Evolutionary conservation across 2,888 invertebrate genomes (phyloP).

Genomic region (Adelognathus sp.): DNA sequence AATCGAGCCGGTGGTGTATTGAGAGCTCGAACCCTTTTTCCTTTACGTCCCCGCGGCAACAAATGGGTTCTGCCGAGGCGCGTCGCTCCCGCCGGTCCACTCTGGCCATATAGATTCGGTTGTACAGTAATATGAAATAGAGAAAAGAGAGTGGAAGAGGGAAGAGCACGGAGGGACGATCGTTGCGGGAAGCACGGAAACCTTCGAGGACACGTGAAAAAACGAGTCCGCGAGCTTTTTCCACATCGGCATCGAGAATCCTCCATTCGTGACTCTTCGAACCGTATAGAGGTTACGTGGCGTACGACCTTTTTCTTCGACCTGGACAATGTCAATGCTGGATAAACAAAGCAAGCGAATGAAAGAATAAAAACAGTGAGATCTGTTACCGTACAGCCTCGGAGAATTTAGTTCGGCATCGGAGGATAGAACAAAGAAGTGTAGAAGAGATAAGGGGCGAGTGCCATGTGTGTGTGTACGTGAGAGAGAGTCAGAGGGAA

Average conservation of each 20-base stretch:
- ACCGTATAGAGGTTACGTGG: not conserved
- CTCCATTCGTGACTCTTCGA: too few relatives aligned
- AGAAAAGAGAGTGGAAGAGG: slow-evolving; percentile 34
- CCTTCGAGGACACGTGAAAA: not conserved
- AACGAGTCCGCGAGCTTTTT: not conserved
- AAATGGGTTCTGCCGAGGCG: slow-evolving; percentile 53
- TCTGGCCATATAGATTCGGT: not conserved
- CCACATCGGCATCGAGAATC: not conserved
- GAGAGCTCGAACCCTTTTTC: slow-evolving; percentile 28
- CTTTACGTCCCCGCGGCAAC: slow-evolving; percentile 48
- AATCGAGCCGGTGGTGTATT: not conserved
- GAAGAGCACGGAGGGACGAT: not conserved
- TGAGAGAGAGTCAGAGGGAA: slow-evolving; percentile 9
- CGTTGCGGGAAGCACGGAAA: not conserved
- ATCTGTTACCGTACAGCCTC: slow-evolving; percentile 38
- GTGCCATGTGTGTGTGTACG: not conserved
- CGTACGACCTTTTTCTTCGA: slow-evolving; percentile 21
- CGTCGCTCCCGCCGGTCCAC: not conserved
- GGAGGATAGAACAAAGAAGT: slow-evolving; percentile 1
- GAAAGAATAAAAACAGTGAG: slow-evolving; percentile 10
- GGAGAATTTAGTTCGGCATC: slow-evolving; percentile 44
- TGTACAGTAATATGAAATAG: not conserved
- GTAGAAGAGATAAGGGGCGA: not conserved
- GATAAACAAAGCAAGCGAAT: slow-evolving; percentile 60
- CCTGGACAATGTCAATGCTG: slow-evolving; percentile 52